Evolutionary conservation across 2,113 vertebrate species (phyloP).

Genomic region (pig (Sus scrofa)): T2T-Sscrofa CM000819.6:51163501-51164000

Average conservation of each 20-base stretch:
- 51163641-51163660: background rate
- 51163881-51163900: background rate
- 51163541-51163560: background rate
- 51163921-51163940: conserved; percentile 45
- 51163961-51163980: background rate
- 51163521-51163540: conserved; percentile 1
- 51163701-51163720: conserved; percentile 20
- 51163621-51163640: conserved; percentile 22
- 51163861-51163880: background rate
- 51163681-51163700: background rate
- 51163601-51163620: background rate
- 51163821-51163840: background rate
- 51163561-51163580: conserved; percentile 35
- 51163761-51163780: conserved; percentile 47
- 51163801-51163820: background rate
- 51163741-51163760: conserved; percentile 17
- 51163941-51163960: background rate
- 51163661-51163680: conserved; percentile 41
- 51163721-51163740: background rate
- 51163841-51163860: background rate
- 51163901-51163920: background rate
- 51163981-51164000: background rate
- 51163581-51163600: background rate
- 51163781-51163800: background rate
- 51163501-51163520: background rate